Conservation (phyloP, 1,140 invertebrate species). For the Diploscapter pachys region DNA sequence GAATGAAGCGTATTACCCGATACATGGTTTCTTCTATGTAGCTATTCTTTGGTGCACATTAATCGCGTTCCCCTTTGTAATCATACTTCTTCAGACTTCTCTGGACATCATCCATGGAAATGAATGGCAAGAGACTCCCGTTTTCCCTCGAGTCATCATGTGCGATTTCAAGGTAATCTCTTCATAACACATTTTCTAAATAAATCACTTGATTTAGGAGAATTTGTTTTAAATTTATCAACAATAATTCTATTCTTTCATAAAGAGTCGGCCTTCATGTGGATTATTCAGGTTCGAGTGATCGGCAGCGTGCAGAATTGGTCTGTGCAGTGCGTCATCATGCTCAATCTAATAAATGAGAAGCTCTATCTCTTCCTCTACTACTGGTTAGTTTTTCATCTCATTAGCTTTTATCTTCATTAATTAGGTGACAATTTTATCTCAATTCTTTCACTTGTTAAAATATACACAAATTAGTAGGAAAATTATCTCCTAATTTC, state of each 20-base stretch:
- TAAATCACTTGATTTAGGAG: no score
- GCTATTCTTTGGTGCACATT: background rate
- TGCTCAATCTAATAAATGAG: slow-evolving; percentile 59
- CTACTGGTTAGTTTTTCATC: slow-evolving; percentile 47
- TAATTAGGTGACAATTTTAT: no score
- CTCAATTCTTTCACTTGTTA: no score
- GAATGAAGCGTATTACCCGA: no score
- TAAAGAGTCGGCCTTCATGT: background rate
- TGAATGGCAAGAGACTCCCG: slow-evolving; percentile 27
- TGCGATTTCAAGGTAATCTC: slow-evolving; percentile 28
- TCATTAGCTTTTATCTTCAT: no score
- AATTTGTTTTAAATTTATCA: background rate
- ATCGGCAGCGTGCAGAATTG: slow-evolving; percentile 40
- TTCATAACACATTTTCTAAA: background rate
- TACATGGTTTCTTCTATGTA: background rate
- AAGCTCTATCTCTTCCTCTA: slow-evolving; percentile 39
- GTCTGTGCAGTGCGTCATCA: slow-evolving; percentile 54
- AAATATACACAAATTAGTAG: no score
- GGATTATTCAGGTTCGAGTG: background rate
- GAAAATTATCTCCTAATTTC: no score
- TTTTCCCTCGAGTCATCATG: slow-evolving; percentile 40
- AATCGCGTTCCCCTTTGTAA: background rate
- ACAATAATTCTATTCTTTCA: background rate
- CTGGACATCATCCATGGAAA: slow-evolving; percentile 3
- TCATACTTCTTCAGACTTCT: background rate